These are phyloP conservation scores for Bostrychus sinensis DNA, from an alignment of 2,113 vertebrate species.

Conservation along the genomic window DNA sequence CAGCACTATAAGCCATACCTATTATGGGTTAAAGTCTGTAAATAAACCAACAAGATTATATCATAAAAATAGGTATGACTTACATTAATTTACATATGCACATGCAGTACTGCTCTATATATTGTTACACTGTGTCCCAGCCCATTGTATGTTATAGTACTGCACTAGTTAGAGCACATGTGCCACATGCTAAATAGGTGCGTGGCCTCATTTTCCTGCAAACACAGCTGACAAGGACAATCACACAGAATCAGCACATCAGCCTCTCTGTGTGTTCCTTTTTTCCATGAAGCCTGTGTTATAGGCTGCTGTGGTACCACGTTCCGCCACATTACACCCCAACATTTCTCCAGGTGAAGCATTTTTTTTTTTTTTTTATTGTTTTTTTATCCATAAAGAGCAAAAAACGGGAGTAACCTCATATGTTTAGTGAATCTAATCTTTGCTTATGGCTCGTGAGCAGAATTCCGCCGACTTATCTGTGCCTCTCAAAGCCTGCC, in stretches of 20 bases:
- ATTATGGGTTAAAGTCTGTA: too few relatives aligned
- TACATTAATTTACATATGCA: not conserved
- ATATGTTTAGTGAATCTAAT: slow-evolving; percentile 59
- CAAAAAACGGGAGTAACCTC: not conserved
- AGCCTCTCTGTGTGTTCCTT: not conserved
- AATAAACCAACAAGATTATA: too few relatives aligned
- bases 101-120: not conserved
- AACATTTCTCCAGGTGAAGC: slow-evolving; percentile 12
- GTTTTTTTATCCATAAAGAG: slow-evolving; percentile 35
- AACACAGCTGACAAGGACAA: not conserved
- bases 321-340: slow-evolving; percentile 33
- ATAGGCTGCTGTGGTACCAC: slow-evolving; percentile 17
- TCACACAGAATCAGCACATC: slow-evolving; percentile 9
- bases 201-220: slow-evolving; percentile 5
- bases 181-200: not conserved
- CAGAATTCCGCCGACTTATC: slow-evolving; percentile 54
- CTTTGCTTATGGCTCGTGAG: slow-evolving; percentile 59
- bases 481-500: slow-evolving; percentile 46
- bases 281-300: not conserved
- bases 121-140: not conserved
- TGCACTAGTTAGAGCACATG: not conserved
- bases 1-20: not conserved
- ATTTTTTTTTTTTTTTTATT: too few relatives aligned
- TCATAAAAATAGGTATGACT: too few relatives aligned
- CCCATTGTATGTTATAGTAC: not conserved